Evolutionary conservation across 2,888 invertebrate species (phyloP).

Genomic region (Teleogryllus oceanicus): DNA sequence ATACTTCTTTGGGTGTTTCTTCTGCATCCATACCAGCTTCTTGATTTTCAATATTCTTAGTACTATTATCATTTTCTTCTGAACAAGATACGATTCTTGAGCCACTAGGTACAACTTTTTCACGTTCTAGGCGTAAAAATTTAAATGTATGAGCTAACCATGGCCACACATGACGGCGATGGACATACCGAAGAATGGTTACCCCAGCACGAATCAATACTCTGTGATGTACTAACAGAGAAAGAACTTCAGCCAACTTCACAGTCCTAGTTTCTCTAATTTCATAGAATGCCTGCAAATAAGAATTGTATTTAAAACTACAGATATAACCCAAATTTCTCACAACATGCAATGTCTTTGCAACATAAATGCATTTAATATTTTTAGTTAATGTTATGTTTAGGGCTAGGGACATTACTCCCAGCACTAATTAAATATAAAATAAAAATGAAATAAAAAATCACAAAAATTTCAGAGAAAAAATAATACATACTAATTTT

Average conservation of each 20-base stretch:
- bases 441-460: too few relatives aligned
- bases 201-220: conserved; percentile 58
- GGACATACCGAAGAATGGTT: conserved; percentile 58
- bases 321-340: background rate
- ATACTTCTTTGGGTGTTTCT: too few relatives aligned
- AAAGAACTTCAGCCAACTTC: background rate
- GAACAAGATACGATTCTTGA: background rate
- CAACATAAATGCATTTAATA: too few relatives aligned
- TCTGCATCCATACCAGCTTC: too few relatives aligned
- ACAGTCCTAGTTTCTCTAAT: background rate
- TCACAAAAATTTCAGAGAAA: too few relatives aligned
- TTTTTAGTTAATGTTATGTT: too few relatives aligned
- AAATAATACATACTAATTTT: too few relatives aligned
- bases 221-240: background rate
- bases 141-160: conserved; percentile 66
- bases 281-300: conserved; percentile 20
- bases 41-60: background rate
- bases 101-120: background rate
- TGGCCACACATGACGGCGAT: conserved; percentile 55
- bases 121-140: conserved; percentile 53
- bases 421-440: too few relatives aligned
- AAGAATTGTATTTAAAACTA: conserved; percentile 26
- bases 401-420: too few relatives aligned
- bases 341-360: background rate
- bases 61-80: background rate